A percentile compares a stretch with the other conserved stretches of the same genome.
Evolutionary conservation across 2,888 invertebrate species (phyloP).

Genomic region (Dynastes maya): DNA sequence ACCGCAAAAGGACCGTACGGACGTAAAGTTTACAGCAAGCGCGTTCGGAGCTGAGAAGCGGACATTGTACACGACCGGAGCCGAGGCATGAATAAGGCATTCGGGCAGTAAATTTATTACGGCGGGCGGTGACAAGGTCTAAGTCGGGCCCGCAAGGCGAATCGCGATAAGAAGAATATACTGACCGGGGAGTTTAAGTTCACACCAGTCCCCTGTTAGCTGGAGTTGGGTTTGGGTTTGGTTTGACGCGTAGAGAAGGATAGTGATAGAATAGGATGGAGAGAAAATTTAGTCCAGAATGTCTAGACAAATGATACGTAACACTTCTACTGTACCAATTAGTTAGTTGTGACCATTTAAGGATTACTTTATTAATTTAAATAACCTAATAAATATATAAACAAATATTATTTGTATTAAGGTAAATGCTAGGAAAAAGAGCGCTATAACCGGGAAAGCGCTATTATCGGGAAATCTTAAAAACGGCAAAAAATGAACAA

Average conservation of each 20-base stretch:
- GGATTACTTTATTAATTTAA: too few species aligned
- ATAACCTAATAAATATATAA: too few species aligned
- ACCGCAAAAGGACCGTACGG: slow-evolving; percentile 37
- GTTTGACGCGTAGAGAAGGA: background rate
- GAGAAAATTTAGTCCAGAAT: background rate
- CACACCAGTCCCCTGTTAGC: background rate
- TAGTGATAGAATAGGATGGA: background rate
- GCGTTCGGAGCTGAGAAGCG: background rate
- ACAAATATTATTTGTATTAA: too few species aligned
- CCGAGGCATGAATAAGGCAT: slow-evolving; percentile 62
- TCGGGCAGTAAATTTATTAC: slow-evolving; percentile 70
- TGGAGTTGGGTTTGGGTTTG: background rate
- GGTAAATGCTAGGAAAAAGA: too few species aligned
- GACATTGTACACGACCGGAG: slow-evolving; percentile 47
- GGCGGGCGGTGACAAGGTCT: slow-evolving; percentile 70
- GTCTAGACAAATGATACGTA: background rate
- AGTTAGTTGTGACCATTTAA: too few species aligned
- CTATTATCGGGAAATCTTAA: too few species aligned
- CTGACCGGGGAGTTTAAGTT: slow-evolving; percentile 58
- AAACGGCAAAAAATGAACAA: too few species aligned
- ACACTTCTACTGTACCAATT: background rate
- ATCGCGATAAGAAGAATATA: slow-evolving; percentile 69
- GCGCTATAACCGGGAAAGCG: too few species aligned
- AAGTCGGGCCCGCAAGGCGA: slow-evolving; percentile 66
- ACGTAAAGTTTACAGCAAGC: slow-evolving; percentile 18